Evolutionary conservation across 1,140 invertebrate genomes (phyloP), one percentile per base, ranked within the genome.

Genomic region (Halictus rubicundus): DNA sequence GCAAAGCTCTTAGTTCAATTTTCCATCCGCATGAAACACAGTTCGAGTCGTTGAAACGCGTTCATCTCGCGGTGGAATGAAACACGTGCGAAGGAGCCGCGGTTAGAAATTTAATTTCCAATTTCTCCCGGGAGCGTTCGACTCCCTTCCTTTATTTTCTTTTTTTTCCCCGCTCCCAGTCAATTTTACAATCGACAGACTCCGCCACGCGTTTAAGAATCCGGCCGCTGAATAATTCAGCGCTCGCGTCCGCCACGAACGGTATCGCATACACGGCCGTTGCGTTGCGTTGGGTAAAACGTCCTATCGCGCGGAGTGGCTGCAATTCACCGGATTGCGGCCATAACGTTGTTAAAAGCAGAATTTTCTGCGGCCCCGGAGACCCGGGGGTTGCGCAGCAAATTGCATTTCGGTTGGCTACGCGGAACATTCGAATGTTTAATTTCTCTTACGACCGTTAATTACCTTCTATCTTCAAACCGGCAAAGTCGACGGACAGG

Each of bases 381-480:
- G 2, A 25, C 4, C 63, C 52, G 23, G n/a, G 27, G 21, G 7
- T 10, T 14, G 14, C 42, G 46, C 61, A 5, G 25, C 12, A 46
- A 27, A 6, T 6, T 39, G 57, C 27, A 19, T 59, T 59, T 27
- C 16, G 32, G 12, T 37, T n/a, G 8, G 12, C 72, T 27, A 65
- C 19, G 72, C 37, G 6, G 10, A 68, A 60, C 25, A 60, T 76
- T 76, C 59, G 21, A 42, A 76, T 61, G 60, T 77, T 49, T 39
- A 77, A 77, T 70, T 49, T 5, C 27, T n/a, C n/a, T n/a, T n/a
- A 57, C 21, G 54, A 5, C 23, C 7, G 21, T 32, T 52, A 70
- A 69, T 69, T 60, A 16, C 8, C 23, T 21, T 59, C 49, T 59
- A 25, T 54, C n/a, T 54, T 32, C 21, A 12, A 14, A 8, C 9